Conservation (phyloP, 2,113 vertebrate genomes). For the Ceyx melanurus region DNA sequence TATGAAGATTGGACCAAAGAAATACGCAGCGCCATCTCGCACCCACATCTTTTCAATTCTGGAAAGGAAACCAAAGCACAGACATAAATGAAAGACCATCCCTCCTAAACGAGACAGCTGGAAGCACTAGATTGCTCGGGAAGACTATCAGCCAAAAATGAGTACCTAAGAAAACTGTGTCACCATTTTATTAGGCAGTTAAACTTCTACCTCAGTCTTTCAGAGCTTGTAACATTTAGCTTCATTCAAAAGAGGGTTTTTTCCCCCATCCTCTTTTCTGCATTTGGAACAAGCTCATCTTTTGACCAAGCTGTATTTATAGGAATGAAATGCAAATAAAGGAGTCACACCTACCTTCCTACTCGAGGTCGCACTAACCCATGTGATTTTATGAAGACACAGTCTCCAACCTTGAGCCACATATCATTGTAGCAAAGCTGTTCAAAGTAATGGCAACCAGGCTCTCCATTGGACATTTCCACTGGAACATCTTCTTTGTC, state of each 20-base stretch:
- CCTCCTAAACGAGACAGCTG: background rate
- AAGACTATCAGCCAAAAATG: background rate
- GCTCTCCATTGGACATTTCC: conserved; percentile 93
- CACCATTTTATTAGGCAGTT: background rate
- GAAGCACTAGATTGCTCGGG: background rate
- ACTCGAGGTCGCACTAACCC: conserved; percentile 93
- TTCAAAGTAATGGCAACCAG: conserved; percentile 95
- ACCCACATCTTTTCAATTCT: conserved; percentile 98
- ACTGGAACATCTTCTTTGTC: conserved; percentile 94
- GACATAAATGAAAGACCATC: background rate
- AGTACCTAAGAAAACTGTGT: background rate
- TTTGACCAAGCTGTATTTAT: background rate
- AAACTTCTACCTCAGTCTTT: background rate
- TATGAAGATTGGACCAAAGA: conserved; percentile 98
- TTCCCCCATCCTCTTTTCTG: background rate
- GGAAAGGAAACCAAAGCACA: conserved; percentile 6
- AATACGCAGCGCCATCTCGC: conserved; percentile 94
- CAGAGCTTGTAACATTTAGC: background rate
- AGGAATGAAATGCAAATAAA: background rate
- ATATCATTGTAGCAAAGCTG: conserved; percentile 94
- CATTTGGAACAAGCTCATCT: background rate
- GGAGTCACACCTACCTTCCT: conserved; percentile 82
- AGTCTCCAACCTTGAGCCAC: conserved; percentile 97
- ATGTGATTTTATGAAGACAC: conserved; percentile 94
- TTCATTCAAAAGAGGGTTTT: background rate